Conservation (phyloP, 2,797 vertebrate genomes). For the Hypotaenidia okinawae region DNA sequence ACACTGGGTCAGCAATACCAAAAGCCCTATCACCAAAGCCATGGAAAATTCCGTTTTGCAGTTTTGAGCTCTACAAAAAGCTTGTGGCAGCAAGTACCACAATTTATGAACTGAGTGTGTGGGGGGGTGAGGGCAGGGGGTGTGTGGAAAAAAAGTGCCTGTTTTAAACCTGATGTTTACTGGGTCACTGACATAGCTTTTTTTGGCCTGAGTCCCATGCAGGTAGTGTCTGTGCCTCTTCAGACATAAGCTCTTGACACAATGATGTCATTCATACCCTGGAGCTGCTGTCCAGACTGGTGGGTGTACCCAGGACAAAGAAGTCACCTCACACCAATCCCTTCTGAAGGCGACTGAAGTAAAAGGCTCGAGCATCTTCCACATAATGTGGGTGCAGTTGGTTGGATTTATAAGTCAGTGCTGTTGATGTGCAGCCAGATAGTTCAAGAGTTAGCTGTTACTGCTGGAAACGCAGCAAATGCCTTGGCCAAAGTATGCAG, state of each 20-base stretch:
- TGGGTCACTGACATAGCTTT: background rate
- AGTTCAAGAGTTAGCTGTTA: background rate
- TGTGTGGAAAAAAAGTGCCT: background rate
- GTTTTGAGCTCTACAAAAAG: background rate
- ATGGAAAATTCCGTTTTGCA: constrained; percentile 52
- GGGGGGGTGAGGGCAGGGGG: too few species aligned
- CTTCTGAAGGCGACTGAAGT: background rate
- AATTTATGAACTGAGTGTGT: background rate
- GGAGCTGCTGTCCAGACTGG: background rate
- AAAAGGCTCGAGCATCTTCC: background rate
- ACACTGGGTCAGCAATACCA: background rate
- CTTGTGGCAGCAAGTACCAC: background rate
- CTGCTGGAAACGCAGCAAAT: background rate
- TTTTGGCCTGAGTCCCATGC: background rate
- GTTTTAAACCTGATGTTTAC: constrained; percentile 15
- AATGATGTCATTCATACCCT: background rate
- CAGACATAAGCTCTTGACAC: background rate
- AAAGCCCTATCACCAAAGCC: background rate
- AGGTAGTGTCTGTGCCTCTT: background rate
- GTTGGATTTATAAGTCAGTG: background rate
- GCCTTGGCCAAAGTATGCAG: background rate
- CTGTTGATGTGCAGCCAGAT: background rate
- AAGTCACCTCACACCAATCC: background rate
- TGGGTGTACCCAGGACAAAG: background rate
- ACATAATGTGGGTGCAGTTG: background rate